Conservation (phyloP, 2,113 vertebrate genomes). For the Carlito syrichta region DNA sequence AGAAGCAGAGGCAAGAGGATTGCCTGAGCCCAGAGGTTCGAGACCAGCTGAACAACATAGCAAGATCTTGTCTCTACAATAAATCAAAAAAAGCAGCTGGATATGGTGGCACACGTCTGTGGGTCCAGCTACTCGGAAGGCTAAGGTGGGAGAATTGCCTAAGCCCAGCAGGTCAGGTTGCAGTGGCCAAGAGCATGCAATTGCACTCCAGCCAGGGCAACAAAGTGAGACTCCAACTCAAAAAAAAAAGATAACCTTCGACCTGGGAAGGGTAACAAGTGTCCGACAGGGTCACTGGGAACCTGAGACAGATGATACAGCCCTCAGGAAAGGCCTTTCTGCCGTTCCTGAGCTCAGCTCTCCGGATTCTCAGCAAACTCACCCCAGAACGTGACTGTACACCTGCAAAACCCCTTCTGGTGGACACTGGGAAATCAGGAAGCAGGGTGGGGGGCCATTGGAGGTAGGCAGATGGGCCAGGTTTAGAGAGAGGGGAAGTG, state of each 20-base stretch:
- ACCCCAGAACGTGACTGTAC: neutral
- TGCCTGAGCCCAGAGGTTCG: no score
- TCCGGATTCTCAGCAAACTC: neutral
- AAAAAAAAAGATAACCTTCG: neutral
- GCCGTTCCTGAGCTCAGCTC: neutral
- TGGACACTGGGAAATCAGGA: neutral
- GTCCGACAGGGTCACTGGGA: neutral
- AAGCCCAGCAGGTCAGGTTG: no score
- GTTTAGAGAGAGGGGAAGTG: neutral
- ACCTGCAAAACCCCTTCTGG: neutral
- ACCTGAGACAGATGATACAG: neutral
- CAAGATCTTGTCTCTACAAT: no score
- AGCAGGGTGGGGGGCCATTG: neutral
- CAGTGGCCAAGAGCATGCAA: no score
- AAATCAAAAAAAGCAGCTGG: no score
- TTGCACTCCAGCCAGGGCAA: no score
- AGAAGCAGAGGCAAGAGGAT: no score
- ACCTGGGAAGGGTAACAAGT: neutral
- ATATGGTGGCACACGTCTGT: no score
- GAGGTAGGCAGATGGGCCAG: neutral
- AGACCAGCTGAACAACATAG: no score
- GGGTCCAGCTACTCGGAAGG: no score
- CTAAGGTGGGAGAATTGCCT: no score
- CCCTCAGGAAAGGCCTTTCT: neutral
- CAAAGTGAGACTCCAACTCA: no score